Base-by-base conservation (phyloP, 2,113 vertebrate species). In the Balaeniceps rex region DNA sequence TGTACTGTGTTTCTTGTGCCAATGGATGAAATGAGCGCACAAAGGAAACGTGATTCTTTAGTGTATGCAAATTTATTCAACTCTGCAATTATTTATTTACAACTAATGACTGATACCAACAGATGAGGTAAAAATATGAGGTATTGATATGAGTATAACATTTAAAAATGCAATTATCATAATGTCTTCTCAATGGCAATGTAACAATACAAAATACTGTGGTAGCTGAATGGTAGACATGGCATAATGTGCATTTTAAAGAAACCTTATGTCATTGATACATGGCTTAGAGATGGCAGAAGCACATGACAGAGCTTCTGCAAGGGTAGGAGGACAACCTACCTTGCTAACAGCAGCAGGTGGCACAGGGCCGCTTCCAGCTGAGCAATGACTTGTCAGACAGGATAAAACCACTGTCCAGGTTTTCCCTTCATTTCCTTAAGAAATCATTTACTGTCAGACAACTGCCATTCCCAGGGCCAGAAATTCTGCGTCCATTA, bases 51-150 rank as follows among this genome's bases (percentile, higher is more conserved):
- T 0, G 7, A 51, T 52, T 83, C 57, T 96, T 93, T 95, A 97
- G 95, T 95, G 65, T 94, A 97, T 94, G 96, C 94, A 97, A 97
- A 98, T 98, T 98, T 98, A 97, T 98, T 98, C 95, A 96, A 91
- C 91, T 98, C 89, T 93, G 98, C 91, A 97, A 96, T 98, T 96
- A 95, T 90, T 98, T 98, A 98, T 98, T 98, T 98, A 98, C 98
- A 98, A 90, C 51, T 93, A 94, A 97, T 97, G 97, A 98, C 70
- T 95, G 97, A 98, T 97, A 97, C 84, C 96, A 98, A 97, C 95
- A 98, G 94, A 96, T 95, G 98, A 98, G 98, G 98, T 98, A 98
- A 98, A 98, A 98, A 98, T 97, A 98, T 98, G 98, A 98, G 98
- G 98, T 98, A 98, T 98, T 98, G 98, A 97, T 97, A 97, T 69